phyloP scores from a whole-genome alignment of 2,888 invertebrate genomes.

The Itoplectis maculator region DNA sequence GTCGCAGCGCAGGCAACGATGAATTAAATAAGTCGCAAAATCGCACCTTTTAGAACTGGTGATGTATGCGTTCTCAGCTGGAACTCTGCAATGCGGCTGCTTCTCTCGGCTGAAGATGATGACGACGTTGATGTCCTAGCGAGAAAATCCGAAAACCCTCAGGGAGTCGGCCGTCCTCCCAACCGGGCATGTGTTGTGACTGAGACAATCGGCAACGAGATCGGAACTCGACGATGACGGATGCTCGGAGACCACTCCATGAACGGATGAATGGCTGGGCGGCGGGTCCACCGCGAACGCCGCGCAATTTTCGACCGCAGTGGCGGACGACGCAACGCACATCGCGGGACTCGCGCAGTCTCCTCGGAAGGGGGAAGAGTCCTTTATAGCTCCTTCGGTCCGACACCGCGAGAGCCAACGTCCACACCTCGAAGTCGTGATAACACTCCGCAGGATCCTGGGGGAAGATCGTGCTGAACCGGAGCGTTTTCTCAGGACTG shows the following conservation, averaged over 20 bases:
- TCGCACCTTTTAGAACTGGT: constrained; percentile 68
- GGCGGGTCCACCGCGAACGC: constrained; percentile 18
- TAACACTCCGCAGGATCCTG: constrained; percentile 62
- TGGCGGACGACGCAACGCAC: constrained; percentile 10
- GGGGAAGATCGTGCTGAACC: constrained; percentile 61
- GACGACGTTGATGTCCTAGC: constrained; percentile 29
- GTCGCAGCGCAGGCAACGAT: neutral
- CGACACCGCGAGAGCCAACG: constrained; percentile 48
- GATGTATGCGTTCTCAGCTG: constrained; percentile 72
- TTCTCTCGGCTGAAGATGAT: too few relatives aligned
- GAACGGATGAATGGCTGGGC: neutral
- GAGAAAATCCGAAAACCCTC: constrained; percentile 58
- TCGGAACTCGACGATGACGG: constrained; percentile 38
- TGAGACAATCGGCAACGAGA: constrained; percentile 30
- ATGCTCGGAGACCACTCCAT: constrained; percentile 10
- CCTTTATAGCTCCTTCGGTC: neutral
- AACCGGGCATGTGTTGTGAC: constrained; percentile 17
- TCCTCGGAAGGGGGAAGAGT: constrained; percentile 2
- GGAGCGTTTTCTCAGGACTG: constrained; percentile 52
- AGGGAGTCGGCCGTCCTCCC: constrained; percentile 18
- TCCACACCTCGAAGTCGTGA: constrained; percentile 54
- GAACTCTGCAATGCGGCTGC: constrained; percentile 74
- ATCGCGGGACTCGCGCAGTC: constrained; percentile 13
- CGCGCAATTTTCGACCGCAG: neutral
- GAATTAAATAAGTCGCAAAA: neutral